Conservation (phyloP, 2,888 invertebrate species). For the Hirtodrosophila trivittata region DNA sequence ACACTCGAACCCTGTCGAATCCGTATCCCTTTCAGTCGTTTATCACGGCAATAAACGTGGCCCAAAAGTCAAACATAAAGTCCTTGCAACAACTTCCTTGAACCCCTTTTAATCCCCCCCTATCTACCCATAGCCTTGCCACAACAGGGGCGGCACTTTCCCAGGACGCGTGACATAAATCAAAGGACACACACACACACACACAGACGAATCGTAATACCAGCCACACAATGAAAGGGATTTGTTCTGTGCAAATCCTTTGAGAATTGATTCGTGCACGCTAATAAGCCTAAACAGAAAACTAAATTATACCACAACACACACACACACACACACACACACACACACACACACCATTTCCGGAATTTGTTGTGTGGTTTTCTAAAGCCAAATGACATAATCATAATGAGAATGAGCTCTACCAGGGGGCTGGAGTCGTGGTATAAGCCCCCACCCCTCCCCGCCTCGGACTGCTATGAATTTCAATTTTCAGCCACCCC, state of each 20-base stretch:
- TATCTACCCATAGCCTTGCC: constrained; percentile 4
- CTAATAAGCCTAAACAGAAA: constrained; percentile 77
- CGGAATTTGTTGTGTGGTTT: constrained; percentile 42
- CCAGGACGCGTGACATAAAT: constrained; percentile 78
- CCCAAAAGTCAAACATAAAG: constrained; percentile 50
- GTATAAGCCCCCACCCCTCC: neutral
- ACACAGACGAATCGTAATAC: constrained; percentile 24
- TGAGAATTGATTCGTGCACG: constrained; percentile 83
- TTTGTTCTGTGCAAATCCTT: constrained; percentile 80
- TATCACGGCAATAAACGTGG: constrained; percentile 59
- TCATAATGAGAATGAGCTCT: constrained; percentile 55
- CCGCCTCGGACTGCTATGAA: constrained; percentile 49
- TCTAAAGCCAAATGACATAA: constrained; percentile 69
- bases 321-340: constrained; percentile 7
- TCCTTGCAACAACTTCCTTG: constrained; percentile 2
- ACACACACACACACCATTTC: constrained; percentile 35
- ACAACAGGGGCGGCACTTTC: constrained; percentile 52
- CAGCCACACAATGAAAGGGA: constrained; percentile 54
- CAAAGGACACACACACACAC: constrained; percentile 50
- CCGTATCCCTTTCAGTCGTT: constrained; percentile 53
- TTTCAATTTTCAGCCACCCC: constrained; percentile 69
- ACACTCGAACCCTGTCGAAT: constrained; percentile 71
- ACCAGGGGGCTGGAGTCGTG: neutral
- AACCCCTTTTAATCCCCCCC: constrained; percentile 42
- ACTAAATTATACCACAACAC: constrained; percentile 67